phyloP scores from a whole-genome alignment of 2,113 vertebrate genomes.

The Nyctibius bracteatus region DNA sequence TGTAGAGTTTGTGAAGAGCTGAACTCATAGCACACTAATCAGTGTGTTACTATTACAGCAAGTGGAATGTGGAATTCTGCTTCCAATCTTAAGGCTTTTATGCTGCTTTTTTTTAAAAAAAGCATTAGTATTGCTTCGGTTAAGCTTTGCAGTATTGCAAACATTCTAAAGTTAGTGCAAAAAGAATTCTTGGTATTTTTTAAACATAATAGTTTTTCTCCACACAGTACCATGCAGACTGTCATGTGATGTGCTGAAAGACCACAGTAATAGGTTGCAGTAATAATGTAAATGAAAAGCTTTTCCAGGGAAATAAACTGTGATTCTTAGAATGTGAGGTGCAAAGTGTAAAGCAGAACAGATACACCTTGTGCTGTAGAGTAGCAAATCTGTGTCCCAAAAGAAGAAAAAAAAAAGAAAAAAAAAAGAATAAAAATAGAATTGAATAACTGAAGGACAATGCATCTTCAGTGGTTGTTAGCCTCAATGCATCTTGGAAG shows the following conservation, averaged over 20 bases:
- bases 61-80: not conserved
- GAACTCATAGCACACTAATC: not conserved
- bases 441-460: not conserved
- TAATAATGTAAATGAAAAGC: not conserved
- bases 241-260: not conserved
- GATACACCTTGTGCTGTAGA: not conserved
- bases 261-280: not conserved
- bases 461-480: not conserved
- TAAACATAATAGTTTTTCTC: not conserved
- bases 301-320: not conserved
- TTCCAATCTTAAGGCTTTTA: not conserved
- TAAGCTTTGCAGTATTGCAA: not conserved
- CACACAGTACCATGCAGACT: not conserved
- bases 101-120: not conserved
- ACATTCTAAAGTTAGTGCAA: not conserved
- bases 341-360: not conserved
- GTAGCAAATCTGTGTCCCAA: not conserved
- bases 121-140: not conserved
- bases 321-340: not conserved
- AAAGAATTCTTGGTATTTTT: constrained; percentile 4
- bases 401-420: not conserved
- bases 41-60: not conserved
- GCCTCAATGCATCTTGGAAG: not conserved
- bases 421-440: not conserved
- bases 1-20: not conserved